A percentile compares a stretch with the other conserved stretches of the same genome.
Evolutionary conservation across 1,140 invertebrate genomes (phyloP).

Genomic region (Drosophila fuyamai): DNA sequence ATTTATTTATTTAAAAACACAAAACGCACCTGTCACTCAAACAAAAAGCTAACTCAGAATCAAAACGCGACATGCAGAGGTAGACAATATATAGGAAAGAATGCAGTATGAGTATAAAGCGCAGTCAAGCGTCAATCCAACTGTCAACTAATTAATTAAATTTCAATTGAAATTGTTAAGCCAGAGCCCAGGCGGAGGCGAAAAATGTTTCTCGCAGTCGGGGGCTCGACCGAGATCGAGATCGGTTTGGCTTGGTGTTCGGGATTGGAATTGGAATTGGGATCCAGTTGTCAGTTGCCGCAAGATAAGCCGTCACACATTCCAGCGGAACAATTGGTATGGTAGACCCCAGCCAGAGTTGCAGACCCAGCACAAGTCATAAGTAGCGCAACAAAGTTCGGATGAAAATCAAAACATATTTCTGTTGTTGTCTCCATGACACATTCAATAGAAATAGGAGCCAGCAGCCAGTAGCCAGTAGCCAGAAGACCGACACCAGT

Average conservation of each 20-base stretch:
- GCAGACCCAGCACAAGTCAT: conserved; percentile 27
- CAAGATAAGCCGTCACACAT: conserved; percentile 84
- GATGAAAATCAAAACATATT: conserved; percentile 80
- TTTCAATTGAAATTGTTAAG: conserved; percentile 80
- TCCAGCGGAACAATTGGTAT: conserved; percentile 59
- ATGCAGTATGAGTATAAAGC: conserved; percentile 44
- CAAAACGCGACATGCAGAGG: conserved; percentile 3
- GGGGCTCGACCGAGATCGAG: conserved; percentile 50
- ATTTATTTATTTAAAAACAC: conserved; percentile 30
- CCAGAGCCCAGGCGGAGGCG: conserved; percentile 43
- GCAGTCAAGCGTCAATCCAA: conserved; percentile 75
- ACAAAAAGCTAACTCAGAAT: conserved; percentile 10
- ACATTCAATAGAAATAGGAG: conserved; percentile 82
- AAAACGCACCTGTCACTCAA: conserved; percentile 63
- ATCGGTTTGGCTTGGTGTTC: conserved; percentile 12
- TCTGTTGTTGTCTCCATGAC: conserved; percentile 56
- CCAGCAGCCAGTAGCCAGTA: conserved; percentile 41
- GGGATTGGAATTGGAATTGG: conserved; percentile 34
- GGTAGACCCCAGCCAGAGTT: conserved; percentile 17
- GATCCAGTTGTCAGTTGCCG: conserved; percentile 78
- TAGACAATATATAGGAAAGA: conserved; percentile 16
- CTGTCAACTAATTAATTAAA: conserved; percentile 84
- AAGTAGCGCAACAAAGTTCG: conserved; percentile 70
- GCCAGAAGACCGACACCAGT: conserved; percentile 28
- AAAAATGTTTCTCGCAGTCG: conserved; percentile 65